Evolutionary conservation across 1,140 invertebrate species (phyloP), one percentile per base, ranked within the genome.

Genomic region (Drosophila tristis): DNA sequence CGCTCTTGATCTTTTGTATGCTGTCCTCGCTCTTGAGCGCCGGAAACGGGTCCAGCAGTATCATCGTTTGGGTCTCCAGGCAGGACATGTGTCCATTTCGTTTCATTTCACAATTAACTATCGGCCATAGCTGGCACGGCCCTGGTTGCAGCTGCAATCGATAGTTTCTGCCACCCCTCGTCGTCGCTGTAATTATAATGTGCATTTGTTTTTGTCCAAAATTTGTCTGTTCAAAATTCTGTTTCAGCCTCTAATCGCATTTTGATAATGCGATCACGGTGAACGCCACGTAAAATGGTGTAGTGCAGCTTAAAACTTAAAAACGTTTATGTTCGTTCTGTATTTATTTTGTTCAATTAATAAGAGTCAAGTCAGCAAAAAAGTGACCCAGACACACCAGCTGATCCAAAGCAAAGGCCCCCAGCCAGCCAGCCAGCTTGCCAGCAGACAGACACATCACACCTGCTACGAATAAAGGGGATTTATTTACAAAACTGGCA

Each of bases 1-100:
- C 86, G 44, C 90, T 92, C 72, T 91, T 91, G 39, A 78, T 75
- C 53, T 92, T 92, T 20, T 77, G 60, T 29, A 54, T 72, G 57
- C 64, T 89, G 5, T 80, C 76, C 13, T 92, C 91, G 49, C 71
- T 91, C 95, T 96, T 50, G 94, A 95, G 91, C 39, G 94, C 94
- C 5, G 97, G 96, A 20, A 94, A 93, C 15, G 95, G 95, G 89
- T 98, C 97, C 7, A 97, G 92, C 48, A 97, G 93, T 94, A 96
- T 96, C 71, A 98, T 94, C 90, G 97, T 98, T 4, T 98, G 92
- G 0, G 96, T 95, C 92, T 97, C 96, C 72, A 92, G 54, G 16
- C 90, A 75, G 4, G 90, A 90, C 3, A 92, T 16, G 6, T 29
- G 26, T 29, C 26, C 1, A 29, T 29, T n/a, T 16, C 16, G 16